Evolutionary conservation across 2,888 invertebrate species (phyloP).

Genomic region (Azorinus chamasolen): DNA sequence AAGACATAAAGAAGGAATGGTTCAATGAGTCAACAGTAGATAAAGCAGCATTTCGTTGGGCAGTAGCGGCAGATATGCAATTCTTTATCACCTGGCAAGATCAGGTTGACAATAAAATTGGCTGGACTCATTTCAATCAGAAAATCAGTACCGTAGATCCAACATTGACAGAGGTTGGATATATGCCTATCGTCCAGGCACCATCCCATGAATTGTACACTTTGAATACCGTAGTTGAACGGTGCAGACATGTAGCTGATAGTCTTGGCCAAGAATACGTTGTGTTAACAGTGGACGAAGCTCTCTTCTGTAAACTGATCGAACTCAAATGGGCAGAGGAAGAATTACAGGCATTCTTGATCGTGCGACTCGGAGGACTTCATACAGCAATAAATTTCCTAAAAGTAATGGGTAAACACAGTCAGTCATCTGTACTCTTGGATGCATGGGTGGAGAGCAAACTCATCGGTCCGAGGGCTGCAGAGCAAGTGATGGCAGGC

Average conservation of each 20-base stretch:
- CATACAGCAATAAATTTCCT: slow-evolving; percentile 4
- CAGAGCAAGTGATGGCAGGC: slow-evolving; percentile 10
- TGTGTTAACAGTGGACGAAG: slow-evolving; percentile 31
- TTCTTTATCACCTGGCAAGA: slow-evolving; percentile 1
- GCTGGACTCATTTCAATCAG: slow-evolving; percentile 6
- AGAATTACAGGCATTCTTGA: slow-evolving; percentile 12
- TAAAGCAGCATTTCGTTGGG: neutral
- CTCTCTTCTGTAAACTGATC: slow-evolving; percentile 30
- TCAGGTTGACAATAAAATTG: neutral
- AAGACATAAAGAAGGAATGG: neutral
- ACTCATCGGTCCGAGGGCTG: neutral
- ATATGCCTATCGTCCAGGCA: slow-evolving; percentile 8
- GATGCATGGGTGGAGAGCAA: neutral
- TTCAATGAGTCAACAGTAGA: neutral
- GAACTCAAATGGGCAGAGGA: slow-evolving; percentile 33
- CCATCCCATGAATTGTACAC: slow-evolving; percentile 6
- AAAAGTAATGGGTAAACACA: slow-evolving; percentile 10
- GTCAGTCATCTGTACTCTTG: neutral
- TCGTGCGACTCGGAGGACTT: slow-evolving; percentile 26
- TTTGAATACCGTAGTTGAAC: slow-evolving; percentile 4
- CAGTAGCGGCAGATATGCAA: neutral
- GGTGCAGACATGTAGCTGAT: slow-evolving; percentile 6
- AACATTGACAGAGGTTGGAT: neutral
- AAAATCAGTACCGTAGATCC: neutral
- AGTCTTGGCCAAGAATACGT: slow-evolving; percentile 1